Percentiles rank a stretch among this genome's conserved stretches.
Conservation (phyloP, 2,113 vertebrate genomes). For the Cercocebus atys region DNA sequence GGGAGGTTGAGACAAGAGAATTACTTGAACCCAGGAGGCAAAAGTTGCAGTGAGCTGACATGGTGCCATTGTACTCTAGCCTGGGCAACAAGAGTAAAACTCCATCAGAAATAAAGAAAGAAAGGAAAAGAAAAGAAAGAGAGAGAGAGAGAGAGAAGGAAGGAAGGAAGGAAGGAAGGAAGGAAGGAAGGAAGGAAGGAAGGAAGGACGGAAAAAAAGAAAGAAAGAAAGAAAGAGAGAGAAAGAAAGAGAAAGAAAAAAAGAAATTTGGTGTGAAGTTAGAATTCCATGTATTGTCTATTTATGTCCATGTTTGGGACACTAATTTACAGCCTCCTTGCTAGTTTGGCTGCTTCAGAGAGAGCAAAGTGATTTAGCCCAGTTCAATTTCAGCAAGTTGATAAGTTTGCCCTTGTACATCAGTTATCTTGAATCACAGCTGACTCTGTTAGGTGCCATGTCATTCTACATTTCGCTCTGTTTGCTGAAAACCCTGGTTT, state of each 20-base stretch:
- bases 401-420: constrained; percentile 51
- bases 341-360: neutral
- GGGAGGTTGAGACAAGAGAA: too few species aligned
- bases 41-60: too few species aligned
- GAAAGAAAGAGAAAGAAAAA: too few species aligned
- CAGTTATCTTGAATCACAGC: constrained; percentile 63
- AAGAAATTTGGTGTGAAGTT: neutral
- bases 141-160: rapidly evolving
- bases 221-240: too few species aligned
- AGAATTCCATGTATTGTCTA: neutral
- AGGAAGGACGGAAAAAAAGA: rapidly evolving
- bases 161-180: rapidly evolving
- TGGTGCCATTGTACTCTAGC: too few species aligned
- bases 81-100: too few species aligned
- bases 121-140: too few species aligned
- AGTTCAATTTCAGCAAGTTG: constrained; percentile 65
- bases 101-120: too few species aligned
- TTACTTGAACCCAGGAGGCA: too few species aligned
- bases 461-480: constrained; percentile 57
- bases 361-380: constrained; percentile 55
- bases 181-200: too few species aligned
- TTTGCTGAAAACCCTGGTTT: constrained; percentile 54
- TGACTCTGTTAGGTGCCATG: constrained; percentile 40
- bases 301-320: neutral
- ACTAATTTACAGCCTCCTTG: neutral